Conservation (phyloP, 2,113 vertebrate species). For the Bucco capensis region DNA sequence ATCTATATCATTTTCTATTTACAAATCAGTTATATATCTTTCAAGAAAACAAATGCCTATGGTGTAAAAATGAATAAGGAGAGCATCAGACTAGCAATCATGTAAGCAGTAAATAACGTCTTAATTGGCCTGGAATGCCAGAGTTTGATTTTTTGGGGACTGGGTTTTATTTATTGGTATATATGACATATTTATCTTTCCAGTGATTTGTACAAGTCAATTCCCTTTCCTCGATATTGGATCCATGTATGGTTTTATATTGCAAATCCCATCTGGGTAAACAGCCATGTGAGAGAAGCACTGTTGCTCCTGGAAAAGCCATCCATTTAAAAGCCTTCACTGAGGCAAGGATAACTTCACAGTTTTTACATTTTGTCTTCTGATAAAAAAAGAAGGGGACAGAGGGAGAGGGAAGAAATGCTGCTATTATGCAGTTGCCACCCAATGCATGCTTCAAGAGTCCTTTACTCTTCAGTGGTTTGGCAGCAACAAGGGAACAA, state of each 20-base stretch:
- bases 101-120: conserved; percentile 68
- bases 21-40: conserved; percentile 73
- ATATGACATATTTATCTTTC: conserved; percentile 68
- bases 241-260: conserved; percentile 64
- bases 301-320: conserved; percentile 52
- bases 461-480: conserved; percentile 26
- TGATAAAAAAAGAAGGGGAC: background rate
- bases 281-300: conserved; percentile 39
- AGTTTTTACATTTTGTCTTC: conserved; percentile 53
- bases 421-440: conserved; percentile 15
- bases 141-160: conserved; percentile 64
- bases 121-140: conserved; percentile 68
- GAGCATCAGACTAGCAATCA: conserved; percentile 53
- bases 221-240: conserved; percentile 60
- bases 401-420: conserved; percentile 6
- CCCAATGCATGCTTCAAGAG: background rate
- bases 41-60: conserved; percentile 68
- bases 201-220: conserved; percentile 68
- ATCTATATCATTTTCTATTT: conserved; percentile 77
- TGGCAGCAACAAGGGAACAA: conserved; percentile 37
- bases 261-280: conserved; percentile 67
- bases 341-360: conserved; percentile 31
- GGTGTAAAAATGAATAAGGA: conserved; percentile 58
- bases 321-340: conserved; percentile 59
- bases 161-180: conserved; percentile 74